Conservation (phyloP, 1,140 invertebrate genomes). For the Cydia fagiglandana region DNA sequence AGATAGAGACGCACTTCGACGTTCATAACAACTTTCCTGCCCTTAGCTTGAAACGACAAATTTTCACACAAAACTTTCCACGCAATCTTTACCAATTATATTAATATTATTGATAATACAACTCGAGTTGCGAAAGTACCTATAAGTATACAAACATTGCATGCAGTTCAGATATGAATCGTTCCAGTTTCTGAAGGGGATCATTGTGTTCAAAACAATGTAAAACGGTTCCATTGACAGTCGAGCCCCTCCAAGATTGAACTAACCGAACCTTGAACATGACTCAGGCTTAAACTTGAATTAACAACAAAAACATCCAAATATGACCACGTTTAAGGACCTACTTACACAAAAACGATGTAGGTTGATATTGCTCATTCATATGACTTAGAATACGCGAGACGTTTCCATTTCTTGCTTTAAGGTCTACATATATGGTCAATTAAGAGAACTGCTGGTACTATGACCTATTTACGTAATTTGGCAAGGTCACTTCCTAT, state of each 20-base stretch:
- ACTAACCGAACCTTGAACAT: constrained; percentile 28
- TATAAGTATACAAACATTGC: neutral
- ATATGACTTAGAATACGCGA: neutral
- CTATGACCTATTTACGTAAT: neutral
- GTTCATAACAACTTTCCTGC: too few species aligned
- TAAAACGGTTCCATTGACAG: constrained; percentile 6
- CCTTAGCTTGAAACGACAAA: too few species aligned
- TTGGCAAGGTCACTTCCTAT: neutral
- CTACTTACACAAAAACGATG: neutral
- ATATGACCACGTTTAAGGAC: neutral
- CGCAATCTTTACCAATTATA: too few species aligned
- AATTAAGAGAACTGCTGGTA: neutral
- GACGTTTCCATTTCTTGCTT: neutral
- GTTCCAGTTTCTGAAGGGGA: neutral
- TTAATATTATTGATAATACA: too few species aligned
- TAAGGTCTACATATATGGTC: too few species aligned
- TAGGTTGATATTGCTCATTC: constrained; percentile 26
- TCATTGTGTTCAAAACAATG: constrained; percentile 25
- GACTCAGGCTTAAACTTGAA: neutral
- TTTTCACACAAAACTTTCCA: too few species aligned
- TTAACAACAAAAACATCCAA: constrained; percentile 22
- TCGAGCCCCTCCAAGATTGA: neutral
- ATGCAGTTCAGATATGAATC: neutral
- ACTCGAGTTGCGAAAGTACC: too few species aligned
- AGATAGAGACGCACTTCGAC: too few species aligned